phyloP scores from a whole-genome alignment of 2,113 vertebrate species.

The Beaufortia kweichowensis region DNA sequence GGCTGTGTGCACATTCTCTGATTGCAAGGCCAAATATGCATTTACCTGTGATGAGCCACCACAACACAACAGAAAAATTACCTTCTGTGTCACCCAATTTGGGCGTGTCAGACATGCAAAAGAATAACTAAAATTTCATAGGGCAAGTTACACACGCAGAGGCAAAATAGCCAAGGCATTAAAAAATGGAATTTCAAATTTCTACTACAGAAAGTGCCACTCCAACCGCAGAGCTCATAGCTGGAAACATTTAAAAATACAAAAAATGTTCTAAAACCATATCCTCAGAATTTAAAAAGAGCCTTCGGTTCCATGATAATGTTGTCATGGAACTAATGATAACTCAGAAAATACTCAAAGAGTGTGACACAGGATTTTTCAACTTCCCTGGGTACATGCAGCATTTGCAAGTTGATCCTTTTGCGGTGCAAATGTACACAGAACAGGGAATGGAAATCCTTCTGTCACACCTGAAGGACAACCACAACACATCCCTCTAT shows the following conservation, averaged over 20 bases:
- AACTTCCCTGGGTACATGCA: slow-evolving; percentile 2
- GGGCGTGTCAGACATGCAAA: background rate
- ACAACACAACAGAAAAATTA: background rate
- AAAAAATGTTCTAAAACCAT: slow-evolving; percentile 5
- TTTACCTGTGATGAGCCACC: background rate
- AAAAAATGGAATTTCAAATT: slow-evolving; percentile 1
- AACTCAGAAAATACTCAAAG: slow-evolving; percentile 3
- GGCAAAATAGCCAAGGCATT: slow-evolving; percentile 6
- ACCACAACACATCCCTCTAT: background rate
- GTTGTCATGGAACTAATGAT: slow-evolving; percentile 1
- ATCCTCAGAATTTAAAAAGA: background rate
- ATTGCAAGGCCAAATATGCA: background rate
- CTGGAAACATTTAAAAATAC: slow-evolving; percentile 9
- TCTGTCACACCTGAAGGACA: background rate
- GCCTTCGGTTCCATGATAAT: slow-evolving; percentile 5
- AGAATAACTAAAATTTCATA: background rate
- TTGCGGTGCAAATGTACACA: slow-evolving; percentile 12
- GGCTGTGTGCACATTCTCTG: slow-evolving; percentile 7
- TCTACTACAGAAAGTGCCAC: background rate
- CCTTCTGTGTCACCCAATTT: background rate
- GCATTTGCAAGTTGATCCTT: slow-evolving; percentile 16
- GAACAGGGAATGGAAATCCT: slow-evolving; percentile 4
- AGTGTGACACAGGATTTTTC: background rate
- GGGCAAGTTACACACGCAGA: slow-evolving; percentile 1
- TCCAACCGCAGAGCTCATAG: background rate